phyloP scores from a whole-genome alignment of 2,888 invertebrate genomes.

The Diarsia dahlii region DNA sequence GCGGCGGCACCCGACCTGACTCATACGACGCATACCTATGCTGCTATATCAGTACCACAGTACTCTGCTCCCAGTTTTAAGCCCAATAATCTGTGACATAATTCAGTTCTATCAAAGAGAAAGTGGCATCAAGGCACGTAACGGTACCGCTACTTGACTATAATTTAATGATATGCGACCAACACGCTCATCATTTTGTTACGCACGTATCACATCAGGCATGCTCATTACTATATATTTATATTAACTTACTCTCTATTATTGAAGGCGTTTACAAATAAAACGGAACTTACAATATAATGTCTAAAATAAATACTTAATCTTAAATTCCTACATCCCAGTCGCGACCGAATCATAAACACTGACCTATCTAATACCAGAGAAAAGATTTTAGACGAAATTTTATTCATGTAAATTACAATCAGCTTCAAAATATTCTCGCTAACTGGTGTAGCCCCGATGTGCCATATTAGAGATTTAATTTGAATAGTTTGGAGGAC shows the following conservation, averaged over 20 bases:
- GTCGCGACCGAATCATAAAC: conserved; percentile 8
- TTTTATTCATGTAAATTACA: conserved; percentile 3
- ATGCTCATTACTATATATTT: conserved; percentile 42
- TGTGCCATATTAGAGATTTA: conserved; percentile 18
- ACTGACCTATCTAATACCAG: neutral
- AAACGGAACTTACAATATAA: conserved; percentile 13
- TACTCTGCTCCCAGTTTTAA: conserved; percentile 40
- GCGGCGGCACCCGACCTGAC: conserved; percentile 66
- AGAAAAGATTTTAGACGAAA: neutral
- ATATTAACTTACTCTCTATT: conserved; percentile 29
- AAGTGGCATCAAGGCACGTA: conserved; percentile 62
- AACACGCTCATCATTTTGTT: conserved; percentile 60
- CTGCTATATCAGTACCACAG: conserved; percentile 25
- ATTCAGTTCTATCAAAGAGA: conserved; percentile 63
- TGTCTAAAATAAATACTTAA: conserved; percentile 5
- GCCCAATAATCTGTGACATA: conserved; percentile 36
- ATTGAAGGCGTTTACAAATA: conserved; percentile 22
- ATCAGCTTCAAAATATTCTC: neutral
- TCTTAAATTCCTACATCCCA: neutral
- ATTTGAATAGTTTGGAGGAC: conserved; percentile 59
- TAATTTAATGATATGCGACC: conserved; percentile 59
- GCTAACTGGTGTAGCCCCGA: conserved; percentile 25
- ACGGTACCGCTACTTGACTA: conserved; percentile 53
- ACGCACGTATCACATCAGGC: conserved; percentile 43
- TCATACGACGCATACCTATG: conserved; percentile 58